Evolutionary conservation across 2,888 invertebrate species (phyloP).

Genomic region (Drosophila helvetica): DNA sequence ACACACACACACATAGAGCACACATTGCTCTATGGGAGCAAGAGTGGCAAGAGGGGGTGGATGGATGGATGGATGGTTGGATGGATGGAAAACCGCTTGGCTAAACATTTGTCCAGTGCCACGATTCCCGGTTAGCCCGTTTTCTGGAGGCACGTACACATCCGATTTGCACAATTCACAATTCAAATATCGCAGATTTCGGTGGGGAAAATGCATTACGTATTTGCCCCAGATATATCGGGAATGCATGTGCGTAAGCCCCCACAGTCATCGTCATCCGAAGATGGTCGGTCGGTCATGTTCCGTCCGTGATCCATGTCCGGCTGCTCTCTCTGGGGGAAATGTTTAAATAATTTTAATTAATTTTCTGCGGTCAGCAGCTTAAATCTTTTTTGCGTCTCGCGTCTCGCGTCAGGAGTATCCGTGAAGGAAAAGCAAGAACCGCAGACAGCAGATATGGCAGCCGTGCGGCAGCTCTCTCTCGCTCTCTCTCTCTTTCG

Average conservation of each 20-base stretch:
- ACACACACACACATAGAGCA: slow-evolving; percentile 35
- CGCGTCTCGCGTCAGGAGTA: slow-evolving; percentile 10
- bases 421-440: slow-evolving; percentile 14
- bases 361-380: slow-evolving; percentile 76
- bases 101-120: slow-evolving; percentile 71
- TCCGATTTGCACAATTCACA: slow-evolving; percentile 80
- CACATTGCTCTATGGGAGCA: not conserved
- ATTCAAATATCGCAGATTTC: slow-evolving; percentile 72
- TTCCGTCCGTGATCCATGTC: slow-evolving; percentile 43
- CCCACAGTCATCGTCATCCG: slow-evolving; percentile 29
- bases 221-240: slow-evolving; percentile 57
- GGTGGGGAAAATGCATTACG: slow-evolving; percentile 50
- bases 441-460: slow-evolving; percentile 9
- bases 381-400: slow-evolving; percentile 60
- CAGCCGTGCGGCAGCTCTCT: not conserved
- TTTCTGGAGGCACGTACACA: slow-evolving; percentile 68
- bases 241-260: not conserved
- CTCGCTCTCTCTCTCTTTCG: not conserved
- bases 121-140: slow-evolving; percentile 9
- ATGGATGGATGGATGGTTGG: too few relatives aligned
- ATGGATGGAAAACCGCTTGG: slow-evolving; percentile 56
- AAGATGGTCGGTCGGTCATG: slow-evolving; percentile 22
- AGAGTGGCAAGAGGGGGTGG: too few relatives aligned
- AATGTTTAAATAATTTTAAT: slow-evolving; percentile 70
- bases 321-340: not conserved